A percentile compares a stretch with the other conserved stretches of the same genome.
These are phyloP conservation scores for Alces alces DNA, from an alignment of 2,113 vertebrate genomes.

Conservation along the genomic window DNA sequence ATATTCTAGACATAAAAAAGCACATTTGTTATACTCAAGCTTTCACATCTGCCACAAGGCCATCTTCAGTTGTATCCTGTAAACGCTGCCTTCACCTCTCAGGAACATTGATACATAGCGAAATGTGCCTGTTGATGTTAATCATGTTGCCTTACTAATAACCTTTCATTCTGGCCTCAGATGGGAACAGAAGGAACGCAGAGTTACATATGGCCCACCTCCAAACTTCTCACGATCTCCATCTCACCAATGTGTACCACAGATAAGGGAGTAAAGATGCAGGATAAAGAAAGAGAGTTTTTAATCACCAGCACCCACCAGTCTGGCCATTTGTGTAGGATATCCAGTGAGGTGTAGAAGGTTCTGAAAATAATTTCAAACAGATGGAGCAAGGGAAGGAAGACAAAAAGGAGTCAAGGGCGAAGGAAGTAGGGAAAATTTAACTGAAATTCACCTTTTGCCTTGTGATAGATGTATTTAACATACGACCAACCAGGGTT, in stretches of 20 bases:
- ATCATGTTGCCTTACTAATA: not conserved
- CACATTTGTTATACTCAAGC: not conserved
- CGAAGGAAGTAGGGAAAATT: not conserved
- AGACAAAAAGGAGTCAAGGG: not conserved
- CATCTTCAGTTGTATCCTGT: not conserved
- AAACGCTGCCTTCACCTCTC: not conserved
- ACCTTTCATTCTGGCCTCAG: not conserved
- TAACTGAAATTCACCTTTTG: slow-evolving; percentile 31
- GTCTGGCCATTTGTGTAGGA: not conserved
- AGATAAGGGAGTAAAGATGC: not conserved
- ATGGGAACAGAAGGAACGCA: not conserved
- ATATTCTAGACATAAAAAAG: slow-evolving; percentile 19
- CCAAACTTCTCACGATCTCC: not conserved
- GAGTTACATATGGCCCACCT: not conserved
- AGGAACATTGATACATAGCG: not conserved
- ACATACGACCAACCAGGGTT: not conserved
- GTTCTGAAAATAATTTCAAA: not conserved
- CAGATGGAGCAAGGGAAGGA: not conserved
- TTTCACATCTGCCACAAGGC: not conserved
- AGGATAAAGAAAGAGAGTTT: not conserved
- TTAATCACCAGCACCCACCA: not conserved
- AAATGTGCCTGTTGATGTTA: not conserved
- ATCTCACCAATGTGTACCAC: not conserved
- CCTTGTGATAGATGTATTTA: not conserved
- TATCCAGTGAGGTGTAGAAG: not conserved